These are phyloP conservation scores for Brachymystax lenok DNA, from an alignment of 2,797 vertebrate species.

Conservation along the genomic window DNA sequence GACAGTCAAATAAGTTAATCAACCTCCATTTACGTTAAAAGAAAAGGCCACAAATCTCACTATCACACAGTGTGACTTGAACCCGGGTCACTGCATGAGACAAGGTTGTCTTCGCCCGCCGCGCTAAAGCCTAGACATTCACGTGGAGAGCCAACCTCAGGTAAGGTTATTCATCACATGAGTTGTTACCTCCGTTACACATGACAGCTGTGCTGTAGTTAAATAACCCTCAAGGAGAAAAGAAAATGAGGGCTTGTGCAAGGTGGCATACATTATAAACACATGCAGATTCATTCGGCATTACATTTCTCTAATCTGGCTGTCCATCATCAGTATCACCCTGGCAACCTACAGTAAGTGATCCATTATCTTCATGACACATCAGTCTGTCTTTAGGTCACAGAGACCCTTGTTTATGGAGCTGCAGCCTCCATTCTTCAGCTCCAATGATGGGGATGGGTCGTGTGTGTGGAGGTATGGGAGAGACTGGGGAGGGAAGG, in stretches of 20 bases:
- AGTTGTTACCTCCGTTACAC: neutral
- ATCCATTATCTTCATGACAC: neutral
- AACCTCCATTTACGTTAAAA: neutral
- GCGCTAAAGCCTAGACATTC: neutral
- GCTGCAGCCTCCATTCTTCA: conserved; percentile 4
- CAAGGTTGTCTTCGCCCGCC: neutral
- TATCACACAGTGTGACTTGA: no score
- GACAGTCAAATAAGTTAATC: neutral
- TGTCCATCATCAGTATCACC: neutral
- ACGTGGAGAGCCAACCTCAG: neutral
- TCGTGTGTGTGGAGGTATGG: conserved; percentile 50
- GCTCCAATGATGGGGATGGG: conserved; percentile 16
- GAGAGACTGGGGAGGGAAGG: conserved; percentile 33
- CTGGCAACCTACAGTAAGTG: neutral
- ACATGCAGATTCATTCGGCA: neutral
- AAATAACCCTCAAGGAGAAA: neutral
- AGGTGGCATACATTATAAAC: neutral
- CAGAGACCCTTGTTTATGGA: neutral
- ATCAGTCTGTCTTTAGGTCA: neutral
- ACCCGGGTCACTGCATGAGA: neutral
- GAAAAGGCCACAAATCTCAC: no score
- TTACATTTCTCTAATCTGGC: neutral
- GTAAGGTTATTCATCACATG: neutral
- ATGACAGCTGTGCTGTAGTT: neutral
- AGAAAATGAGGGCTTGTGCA: neutral